phyloP scores from a whole-genome alignment of 2,888 invertebrate species.

The Ectemnius cavifrons region DNA sequence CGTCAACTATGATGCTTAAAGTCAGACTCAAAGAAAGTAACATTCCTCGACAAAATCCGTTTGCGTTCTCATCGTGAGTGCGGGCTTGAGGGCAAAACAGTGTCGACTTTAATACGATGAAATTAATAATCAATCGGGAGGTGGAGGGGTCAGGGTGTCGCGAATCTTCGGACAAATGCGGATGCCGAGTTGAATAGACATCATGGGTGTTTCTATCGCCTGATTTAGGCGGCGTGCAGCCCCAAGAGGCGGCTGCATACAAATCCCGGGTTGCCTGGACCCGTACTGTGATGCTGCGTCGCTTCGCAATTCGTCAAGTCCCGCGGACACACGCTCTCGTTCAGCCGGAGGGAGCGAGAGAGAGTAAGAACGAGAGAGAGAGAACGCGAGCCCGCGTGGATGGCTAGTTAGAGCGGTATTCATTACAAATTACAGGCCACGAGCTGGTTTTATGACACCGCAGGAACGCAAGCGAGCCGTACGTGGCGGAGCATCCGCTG shows the following conservation, averaged over 20 bases:
- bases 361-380: constrained; percentile 12
- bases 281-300: constrained; percentile 1
- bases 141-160: constrained; percentile 39
- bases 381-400: background rate
- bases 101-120: constrained; percentile 28
- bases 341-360: constrained; percentile 47
- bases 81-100: background rate
- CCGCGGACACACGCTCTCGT: constrained; percentile 19
- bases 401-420: constrained; percentile 72
- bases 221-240: constrained; percentile 42
- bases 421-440: constrained; percentile 73
- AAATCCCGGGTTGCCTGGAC: constrained; percentile 36
- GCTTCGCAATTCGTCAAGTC: background rate
- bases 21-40: no score
- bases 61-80: background rate
- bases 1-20: no score
- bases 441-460: constrained; percentile 65
- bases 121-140: constrained; percentile 49
- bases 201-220: constrained; percentile 48
- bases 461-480: constrained; percentile 49
- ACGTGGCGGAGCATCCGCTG: constrained; percentile 11
- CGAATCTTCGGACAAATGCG: constrained; percentile 33
- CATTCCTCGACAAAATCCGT: no score
- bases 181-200: constrained; percentile 43
- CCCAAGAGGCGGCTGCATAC: constrained; percentile 26